Percentiles rank a stretch among this genome's conserved stretches.
Conservation (phyloP, 2,113 vertebrate genomes). For the Leptosomus discolor region DNA sequence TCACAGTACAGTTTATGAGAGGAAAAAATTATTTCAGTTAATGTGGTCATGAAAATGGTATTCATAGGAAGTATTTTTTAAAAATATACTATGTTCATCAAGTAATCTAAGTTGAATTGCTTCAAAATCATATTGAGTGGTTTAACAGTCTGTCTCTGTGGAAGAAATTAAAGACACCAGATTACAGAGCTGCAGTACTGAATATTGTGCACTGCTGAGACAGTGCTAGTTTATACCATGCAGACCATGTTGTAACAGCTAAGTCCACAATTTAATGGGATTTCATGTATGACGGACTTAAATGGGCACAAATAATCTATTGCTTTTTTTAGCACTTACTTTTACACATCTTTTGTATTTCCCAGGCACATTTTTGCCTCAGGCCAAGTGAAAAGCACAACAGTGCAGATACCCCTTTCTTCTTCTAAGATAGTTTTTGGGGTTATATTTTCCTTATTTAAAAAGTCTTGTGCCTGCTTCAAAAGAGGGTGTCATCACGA, state of each 20-base stretch:
- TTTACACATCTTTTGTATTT: not conserved
- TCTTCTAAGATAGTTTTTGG: not conserved
- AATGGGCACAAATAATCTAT: not conserved
- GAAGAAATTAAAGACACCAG: not conserved
- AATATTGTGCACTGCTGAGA: not conserved
- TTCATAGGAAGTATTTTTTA: not conserved
- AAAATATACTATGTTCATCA: not conserved
- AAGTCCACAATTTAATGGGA: not conserved
- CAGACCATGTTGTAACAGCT: not conserved
- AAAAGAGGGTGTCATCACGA: not conserved
- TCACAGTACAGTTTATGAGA: not conserved
- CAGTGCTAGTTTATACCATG: not conserved
- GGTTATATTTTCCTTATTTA: not conserved
- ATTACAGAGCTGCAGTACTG: not conserved
- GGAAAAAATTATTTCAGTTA: not conserved
- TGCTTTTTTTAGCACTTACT: not conserved
- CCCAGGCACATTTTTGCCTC: not conserved
- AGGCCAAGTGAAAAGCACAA: accelerated
- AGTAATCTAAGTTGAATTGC: not conserved
- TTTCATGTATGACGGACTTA: not conserved
- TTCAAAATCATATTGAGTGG: not conserved
- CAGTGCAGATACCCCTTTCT: not conserved
- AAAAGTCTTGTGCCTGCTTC: not conserved
- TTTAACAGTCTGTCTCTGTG: not conserved
- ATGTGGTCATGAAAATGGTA: not conserved